phyloP scores from a whole-genome alignment of 2,797 vertebrate species.

The Channallabes apus region DNA sequence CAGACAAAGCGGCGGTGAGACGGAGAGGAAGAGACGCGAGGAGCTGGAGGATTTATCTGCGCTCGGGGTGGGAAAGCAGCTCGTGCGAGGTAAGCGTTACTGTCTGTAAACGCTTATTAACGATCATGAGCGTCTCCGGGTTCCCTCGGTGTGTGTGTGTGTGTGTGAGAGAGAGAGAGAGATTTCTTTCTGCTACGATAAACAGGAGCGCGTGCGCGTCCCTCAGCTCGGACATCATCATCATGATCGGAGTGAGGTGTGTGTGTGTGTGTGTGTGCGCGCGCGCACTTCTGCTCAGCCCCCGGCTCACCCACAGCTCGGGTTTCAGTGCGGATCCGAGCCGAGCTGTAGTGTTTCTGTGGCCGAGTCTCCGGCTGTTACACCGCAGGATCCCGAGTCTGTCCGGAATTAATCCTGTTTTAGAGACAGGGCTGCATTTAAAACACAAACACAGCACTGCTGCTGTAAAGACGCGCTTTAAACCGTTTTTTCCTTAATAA shows the following conservation, averaged over 20 bases:
- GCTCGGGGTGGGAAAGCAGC: constrained; percentile 42
- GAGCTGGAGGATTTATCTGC: constrained; percentile 53
- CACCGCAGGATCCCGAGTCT: constrained; percentile 66
- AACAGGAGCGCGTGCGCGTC: neutral
- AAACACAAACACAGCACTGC: neutral
- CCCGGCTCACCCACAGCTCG: no score
- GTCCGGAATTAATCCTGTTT: constrained; percentile 74
- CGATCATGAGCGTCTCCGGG: neutral
- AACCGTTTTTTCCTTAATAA: neutral
- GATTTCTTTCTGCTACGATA: neutral
- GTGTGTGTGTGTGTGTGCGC: no score
- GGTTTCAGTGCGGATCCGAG: neutral
- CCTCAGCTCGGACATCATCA: neutral
- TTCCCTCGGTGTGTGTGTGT: neutral
- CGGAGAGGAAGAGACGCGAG: neutral
- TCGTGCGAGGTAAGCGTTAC: constrained; percentile 51
- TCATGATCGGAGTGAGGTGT: no score
- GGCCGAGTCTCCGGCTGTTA: constrained; percentile 47
- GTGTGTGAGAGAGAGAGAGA: neutral
- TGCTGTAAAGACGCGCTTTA: neutral
- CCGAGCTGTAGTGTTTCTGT: neutral
- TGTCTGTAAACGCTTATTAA: constrained; percentile 33
- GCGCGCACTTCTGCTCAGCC: no score
- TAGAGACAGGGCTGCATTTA: constrained; percentile 57
- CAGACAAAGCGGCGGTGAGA: neutral